Evolutionary conservation across 2,113 vertebrate species (phyloP).

Genomic region (Arvicanthis niloticus): DNA sequence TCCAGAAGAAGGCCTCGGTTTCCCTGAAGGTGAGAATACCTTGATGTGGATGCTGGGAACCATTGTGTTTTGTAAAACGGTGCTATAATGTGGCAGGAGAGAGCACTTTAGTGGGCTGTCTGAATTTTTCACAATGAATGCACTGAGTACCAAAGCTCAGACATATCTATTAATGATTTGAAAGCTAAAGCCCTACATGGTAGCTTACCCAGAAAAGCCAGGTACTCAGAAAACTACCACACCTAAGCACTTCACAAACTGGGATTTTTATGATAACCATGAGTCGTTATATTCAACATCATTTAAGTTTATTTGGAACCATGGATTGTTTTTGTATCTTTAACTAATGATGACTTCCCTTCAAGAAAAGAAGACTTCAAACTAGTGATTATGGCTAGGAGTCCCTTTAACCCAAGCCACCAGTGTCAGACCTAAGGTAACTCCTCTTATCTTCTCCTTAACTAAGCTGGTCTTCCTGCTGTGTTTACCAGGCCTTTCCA

Average conservation of each 20-base stretch:
- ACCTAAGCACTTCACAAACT: background rate
- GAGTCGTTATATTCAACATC: background rate
- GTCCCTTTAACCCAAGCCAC: background rate
- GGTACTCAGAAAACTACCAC: background rate
- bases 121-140: background rate
- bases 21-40: background rate
- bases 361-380: background rate
- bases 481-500: background rate
- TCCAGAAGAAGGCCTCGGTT: background rate
- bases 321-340: background rate
- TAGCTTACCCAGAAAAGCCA: background rate
- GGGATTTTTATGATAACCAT: background rate
- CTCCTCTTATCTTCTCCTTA: background rate
- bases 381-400: background rate
- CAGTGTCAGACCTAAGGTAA: background rate
- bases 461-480: background rate
- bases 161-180: constrained; percentile 7
- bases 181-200: background rate
- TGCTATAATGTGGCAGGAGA: too few relatives aligned
- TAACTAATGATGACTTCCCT: background rate
- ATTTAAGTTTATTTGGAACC: constrained; percentile 35
- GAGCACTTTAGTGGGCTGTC: too few relatives aligned
- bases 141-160: background rate
- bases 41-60: background rate
- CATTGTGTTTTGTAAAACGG: too few relatives aligned